phyloP scores from a whole-genome alignment of 2,113 vertebrate species.

The Cettia cetti region DNA sequence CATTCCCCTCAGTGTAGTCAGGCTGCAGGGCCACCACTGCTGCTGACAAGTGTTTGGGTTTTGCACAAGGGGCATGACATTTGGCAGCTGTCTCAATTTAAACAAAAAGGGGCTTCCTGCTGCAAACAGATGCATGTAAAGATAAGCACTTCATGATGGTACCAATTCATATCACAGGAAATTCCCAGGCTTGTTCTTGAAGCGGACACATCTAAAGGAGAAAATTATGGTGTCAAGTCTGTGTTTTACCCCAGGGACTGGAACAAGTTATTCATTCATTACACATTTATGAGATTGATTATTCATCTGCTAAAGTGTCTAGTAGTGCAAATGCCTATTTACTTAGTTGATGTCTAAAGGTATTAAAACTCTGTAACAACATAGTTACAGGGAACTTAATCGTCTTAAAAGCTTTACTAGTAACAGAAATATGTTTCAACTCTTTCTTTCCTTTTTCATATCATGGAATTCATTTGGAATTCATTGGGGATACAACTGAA shows the following conservation, averaged over 20 bases:
- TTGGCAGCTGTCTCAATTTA: not conserved
- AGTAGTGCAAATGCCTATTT: conserved; percentile 12
- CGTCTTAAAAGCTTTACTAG: not conserved
- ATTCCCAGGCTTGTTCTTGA: not conserved
- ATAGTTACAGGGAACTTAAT: not conserved
- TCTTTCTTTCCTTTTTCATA: not conserved
- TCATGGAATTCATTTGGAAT: not conserved
- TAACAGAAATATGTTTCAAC: not conserved
- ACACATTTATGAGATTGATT: not conserved
- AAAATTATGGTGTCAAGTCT: not conserved
- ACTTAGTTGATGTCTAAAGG: not conserved
- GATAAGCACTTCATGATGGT: not conserved
- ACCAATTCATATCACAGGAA: not conserved
- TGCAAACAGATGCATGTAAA: not conserved
- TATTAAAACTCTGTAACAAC: not conserved
- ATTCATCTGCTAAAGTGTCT: not conserved
- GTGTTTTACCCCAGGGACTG: not conserved
- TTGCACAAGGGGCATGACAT: not conserved
- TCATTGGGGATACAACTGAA: not conserved
- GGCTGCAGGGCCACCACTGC: not conserved
- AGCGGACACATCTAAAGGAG: not conserved
- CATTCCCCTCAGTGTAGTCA: not conserved
- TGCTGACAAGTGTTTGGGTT: not conserved
- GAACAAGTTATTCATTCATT: conserved; percentile 16
- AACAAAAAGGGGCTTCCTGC: not conserved